phyloP scores from a whole-genome alignment of 2,888 invertebrate genomes.

The Drosophila barbarae region DNA sequence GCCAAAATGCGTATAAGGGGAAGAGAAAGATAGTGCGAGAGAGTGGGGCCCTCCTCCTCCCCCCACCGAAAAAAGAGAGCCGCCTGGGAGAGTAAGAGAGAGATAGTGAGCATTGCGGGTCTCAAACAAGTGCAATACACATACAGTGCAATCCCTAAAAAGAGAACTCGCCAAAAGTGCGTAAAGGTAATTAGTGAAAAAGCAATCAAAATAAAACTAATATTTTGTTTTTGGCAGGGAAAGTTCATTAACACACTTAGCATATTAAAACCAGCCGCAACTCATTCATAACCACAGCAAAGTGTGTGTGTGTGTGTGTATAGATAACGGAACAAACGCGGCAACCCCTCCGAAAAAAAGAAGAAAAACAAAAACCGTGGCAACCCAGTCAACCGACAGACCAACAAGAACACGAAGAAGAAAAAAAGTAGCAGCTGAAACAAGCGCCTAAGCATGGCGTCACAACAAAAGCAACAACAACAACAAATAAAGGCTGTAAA shows the following conservation, averaged over 20 bases:
- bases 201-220: slow-evolving; percentile 3
- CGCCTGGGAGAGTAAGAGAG: slow-evolving; percentile 23
- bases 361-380: slow-evolving; percentile 51
- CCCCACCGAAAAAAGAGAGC: slow-evolving; percentile 26
- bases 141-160: not conserved
- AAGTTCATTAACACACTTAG: slow-evolving; percentile 65
- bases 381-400: slow-evolving; percentile 63
- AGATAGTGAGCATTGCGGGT: slow-evolving; percentile 35
- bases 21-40: slow-evolving; percentile 24
- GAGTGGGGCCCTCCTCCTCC: not conserved
- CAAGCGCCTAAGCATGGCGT: slow-evolving; percentile 69
- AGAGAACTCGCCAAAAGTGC: slow-evolving; percentile 14
- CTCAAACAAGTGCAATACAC: slow-evolving; percentile 57
- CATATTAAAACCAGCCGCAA: slow-evolving; percentile 28
- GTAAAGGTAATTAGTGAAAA: slow-evolving; percentile 47
- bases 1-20: slow-evolving; percentile 60
- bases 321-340: slow-evolving; percentile 58
- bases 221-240: slow-evolving; percentile 21
- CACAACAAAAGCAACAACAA: slow-evolving; percentile 59
- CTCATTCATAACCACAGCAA: slow-evolving; percentile 64
- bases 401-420: slow-evolving; percentile 37
- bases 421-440: slow-evolving; percentile 57
- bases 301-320: slow-evolving; percentile 39
- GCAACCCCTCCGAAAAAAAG: slow-evolving; percentile 31
- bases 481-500: slow-evolving; percentile 66